Evolutionary conservation across 1,140 invertebrate species (phyloP).

Genomic region (Coelopa frigida): DNA sequence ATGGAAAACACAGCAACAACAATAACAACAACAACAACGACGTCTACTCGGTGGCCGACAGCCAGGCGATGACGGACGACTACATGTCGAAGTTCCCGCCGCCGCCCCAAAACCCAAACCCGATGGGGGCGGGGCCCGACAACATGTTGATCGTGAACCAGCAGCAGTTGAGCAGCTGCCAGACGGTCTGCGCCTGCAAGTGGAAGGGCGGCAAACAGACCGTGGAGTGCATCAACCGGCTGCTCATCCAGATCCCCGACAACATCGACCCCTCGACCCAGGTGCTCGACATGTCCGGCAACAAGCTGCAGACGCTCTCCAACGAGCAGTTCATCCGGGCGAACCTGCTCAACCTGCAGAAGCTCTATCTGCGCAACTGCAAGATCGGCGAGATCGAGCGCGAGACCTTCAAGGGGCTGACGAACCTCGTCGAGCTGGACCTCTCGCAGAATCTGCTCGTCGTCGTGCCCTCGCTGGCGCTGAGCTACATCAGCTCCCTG

Average conservation of each 20-base stretch:
- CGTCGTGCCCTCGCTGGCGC: constrained; percentile 66
- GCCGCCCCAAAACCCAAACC: too few relatives aligned
- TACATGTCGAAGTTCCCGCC: constrained; percentile 18
- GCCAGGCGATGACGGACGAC: constrained; percentile 38
- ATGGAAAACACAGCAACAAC: constrained; percentile 4
- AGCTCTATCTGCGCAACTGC: constrained; percentile 73
- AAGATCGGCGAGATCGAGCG: constrained; percentile 77
- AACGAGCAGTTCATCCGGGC: constrained; percentile 71
- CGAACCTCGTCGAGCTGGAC: constrained; percentile 83
- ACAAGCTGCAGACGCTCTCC: constrained; percentile 74
- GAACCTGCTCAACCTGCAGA: constrained; percentile 76
- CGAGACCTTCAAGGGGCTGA: constrained; percentile 71
- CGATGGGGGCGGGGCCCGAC: too few relatives aligned
- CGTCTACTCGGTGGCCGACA: constrained; percentile 35
- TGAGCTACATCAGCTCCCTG: constrained; percentile 69
- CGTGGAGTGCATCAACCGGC: constrained; percentile 77
- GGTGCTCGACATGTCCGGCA: constrained; percentile 80
- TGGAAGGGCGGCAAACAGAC: constrained; percentile 90
- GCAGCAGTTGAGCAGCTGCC: constrained; percentile 51
- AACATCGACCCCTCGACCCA: constrained; percentile 79
- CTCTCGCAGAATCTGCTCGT: constrained; percentile 75
- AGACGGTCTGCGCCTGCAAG: constrained; percentile 76
- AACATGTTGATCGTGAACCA: constrained; percentile 19
- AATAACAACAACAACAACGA: constrained; percentile 23
- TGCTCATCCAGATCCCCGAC: constrained; percentile 72